Base-by-base conservation (phyloP, 2,888 invertebrate genomes). In the Rhamphomyia laevipes region DNA sequence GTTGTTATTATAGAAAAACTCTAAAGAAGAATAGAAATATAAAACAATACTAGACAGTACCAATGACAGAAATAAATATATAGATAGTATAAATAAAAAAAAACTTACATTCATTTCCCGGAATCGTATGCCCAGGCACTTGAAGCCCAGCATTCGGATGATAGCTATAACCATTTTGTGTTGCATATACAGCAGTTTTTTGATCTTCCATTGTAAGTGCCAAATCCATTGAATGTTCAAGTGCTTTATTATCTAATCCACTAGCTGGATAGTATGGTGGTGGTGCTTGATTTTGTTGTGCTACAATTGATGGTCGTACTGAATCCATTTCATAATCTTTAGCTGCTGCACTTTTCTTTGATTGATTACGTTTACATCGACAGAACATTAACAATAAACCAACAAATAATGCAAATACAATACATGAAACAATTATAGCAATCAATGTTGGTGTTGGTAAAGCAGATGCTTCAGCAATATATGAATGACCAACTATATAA, bases 281-380 rank as follows among this genome's bases (percentile, higher is more conserved):
- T 18, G 90, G 90, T 2, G 88, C 87, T 62, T 87, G 86, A 53
- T 84, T 86, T 68, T 87, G 88, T 54, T 86, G 85, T n/a, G 86
- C 81, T 38, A 88, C 86, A 68, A 89, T 83, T 44, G 87, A 84
- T 16, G 88, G 87, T 49, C 87, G 78, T 56, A 87, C 86, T 0
- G 87, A 83, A 64, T 90, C 89, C 84, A 89, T 86, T 73, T 91
- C 91, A 67, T 90, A 90, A 67, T 91, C 90, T 71, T 92, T 92
- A 27, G 84, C 80, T 58, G 82, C 81, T 54, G 76, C 76, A 55
- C 87, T 84, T 68, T 90, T 88, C 67, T 87, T 87, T 58, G 80
- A 80, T 63, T 85, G 85, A 62, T 83, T 84, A 52, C 85, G 79
- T 60, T 86, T 86, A 69, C 90, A 87, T 52, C 86, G 83, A 64